Evolutionary conservation across 2,113 vertebrate species (phyloP).

Genomic region (Saccopteryx leptura): DNA sequence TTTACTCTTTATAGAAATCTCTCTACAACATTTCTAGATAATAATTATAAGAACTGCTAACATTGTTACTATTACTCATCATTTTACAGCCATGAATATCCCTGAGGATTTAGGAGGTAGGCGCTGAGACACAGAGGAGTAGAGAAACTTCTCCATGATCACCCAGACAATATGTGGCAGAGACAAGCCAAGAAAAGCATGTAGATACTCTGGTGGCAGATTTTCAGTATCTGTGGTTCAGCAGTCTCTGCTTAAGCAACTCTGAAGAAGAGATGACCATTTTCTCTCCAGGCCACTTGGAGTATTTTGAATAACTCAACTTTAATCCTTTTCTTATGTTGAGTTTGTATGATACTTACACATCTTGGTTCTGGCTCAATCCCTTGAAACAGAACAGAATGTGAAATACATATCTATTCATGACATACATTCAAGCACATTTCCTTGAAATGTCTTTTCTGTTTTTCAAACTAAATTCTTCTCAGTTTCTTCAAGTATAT

Average conservation of each 20-base stretch:
- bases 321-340: slow-evolving; percentile 10
- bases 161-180: neutral
- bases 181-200: neutral
- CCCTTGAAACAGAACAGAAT: slow-evolving; percentile 15
- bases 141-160: neutral
- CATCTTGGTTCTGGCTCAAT: neutral
- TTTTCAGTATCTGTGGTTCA: slow-evolving; percentile 19
- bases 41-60: slow-evolving; percentile 40
- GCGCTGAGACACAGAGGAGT: neutral
- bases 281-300: neutral
- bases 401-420: neutral
- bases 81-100: neutral
- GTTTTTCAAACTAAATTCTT: neutral
- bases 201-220: neutral
- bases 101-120: neutral
- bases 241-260: slow-evolving; percentile 21
- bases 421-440: neutral
- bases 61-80: neutral
- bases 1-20: neutral
- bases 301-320: slow-evolving; percentile 12
- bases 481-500: neutral
- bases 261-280: neutral
- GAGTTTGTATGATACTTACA: slow-evolving; percentile 24
- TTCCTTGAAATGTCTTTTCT: neutral
- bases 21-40: neutral